These are phyloP conservation scores for Megalops atlanticus DNA, from an alignment of 2,113 vertebrate genomes.

Conservation along the genomic window DNA sequence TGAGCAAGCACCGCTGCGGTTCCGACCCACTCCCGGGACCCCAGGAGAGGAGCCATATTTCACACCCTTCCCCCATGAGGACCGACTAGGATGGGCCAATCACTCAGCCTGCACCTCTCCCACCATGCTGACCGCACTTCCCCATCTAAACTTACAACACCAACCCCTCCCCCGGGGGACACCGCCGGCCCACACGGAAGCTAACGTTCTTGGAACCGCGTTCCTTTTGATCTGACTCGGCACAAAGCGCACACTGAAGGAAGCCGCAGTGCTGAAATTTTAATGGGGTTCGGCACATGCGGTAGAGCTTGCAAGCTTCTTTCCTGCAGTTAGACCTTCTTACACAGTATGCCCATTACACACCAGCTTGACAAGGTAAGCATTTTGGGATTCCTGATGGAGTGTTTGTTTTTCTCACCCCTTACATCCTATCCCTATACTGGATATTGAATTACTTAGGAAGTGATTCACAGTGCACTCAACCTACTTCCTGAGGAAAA, in stretches of 20 bases:
- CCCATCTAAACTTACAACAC: not conserved
- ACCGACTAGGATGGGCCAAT: not conserved
- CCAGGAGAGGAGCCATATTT: not conserved
- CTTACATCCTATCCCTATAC: not conserved
- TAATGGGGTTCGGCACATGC: not conserved
- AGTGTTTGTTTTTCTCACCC: not conserved
- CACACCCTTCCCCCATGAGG: not conserved
- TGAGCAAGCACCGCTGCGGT: not conserved
- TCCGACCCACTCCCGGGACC: not conserved
- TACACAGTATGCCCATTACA: not conserved
- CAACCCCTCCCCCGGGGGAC: not conserved
- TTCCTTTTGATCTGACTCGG: not conserved
- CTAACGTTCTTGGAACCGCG: not conserved
- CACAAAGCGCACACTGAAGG: not conserved
- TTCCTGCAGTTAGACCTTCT: not conserved
- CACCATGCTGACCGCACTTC: not conserved
- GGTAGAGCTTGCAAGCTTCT: not conserved
- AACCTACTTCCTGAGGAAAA: not conserved
- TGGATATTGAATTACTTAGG: not conserved
- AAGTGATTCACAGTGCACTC: no score
- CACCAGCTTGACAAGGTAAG: constrained; percentile 3
- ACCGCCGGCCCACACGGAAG: not conserved
- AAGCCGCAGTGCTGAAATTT: constrained; percentile 9
- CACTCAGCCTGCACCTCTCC: not conserved
- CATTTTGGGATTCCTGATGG: not conserved